phyloP scores from a whole-genome alignment of 2,888 invertebrate genomes.

The Metacarcinus magister region DNA sequence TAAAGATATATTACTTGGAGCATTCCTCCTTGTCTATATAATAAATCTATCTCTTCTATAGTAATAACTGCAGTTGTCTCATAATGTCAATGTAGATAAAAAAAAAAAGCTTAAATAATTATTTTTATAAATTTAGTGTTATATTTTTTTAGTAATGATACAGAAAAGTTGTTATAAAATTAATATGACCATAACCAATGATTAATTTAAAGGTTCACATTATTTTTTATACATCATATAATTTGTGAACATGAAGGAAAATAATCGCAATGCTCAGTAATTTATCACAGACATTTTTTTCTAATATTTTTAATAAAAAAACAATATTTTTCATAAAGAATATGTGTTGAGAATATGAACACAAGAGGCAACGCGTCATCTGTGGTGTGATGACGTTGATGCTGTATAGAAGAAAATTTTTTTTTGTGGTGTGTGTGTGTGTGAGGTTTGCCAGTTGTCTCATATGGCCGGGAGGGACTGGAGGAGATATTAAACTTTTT shows the following conservation, averaged over 20 bases:
- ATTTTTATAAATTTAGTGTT: neutral
- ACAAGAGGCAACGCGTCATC: neutral
- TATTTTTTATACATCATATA: neutral
- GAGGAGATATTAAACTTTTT: constrained; percentile 41
- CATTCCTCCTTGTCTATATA: neutral
- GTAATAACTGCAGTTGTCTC: neutral
- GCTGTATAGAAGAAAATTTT: neutral
- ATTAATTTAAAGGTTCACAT: neutral
- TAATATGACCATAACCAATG: neutral
- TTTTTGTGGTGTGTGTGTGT: neutral
- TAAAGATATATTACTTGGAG: neutral
- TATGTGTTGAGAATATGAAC: neutral
- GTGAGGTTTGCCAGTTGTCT: constrained; percentile 8
- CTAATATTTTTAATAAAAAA: too few species aligned
- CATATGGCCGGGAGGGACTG: constrained; percentile 19
- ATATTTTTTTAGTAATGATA: neutral
- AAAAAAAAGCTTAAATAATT: neutral
- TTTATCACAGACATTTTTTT: neutral
- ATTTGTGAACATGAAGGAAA: neutral
- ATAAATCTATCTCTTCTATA: neutral
- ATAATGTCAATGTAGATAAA: neutral
- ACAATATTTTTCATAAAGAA: neutral
- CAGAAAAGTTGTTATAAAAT: neutral
- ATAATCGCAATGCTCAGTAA: neutral
- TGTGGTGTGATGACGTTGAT: neutral